Percentiles rank a stretch among this genome's conserved stretches.
Conservation (phyloP, 53 echinoderm and acorn worm species). For the Patiria pectinifera region DNA sequence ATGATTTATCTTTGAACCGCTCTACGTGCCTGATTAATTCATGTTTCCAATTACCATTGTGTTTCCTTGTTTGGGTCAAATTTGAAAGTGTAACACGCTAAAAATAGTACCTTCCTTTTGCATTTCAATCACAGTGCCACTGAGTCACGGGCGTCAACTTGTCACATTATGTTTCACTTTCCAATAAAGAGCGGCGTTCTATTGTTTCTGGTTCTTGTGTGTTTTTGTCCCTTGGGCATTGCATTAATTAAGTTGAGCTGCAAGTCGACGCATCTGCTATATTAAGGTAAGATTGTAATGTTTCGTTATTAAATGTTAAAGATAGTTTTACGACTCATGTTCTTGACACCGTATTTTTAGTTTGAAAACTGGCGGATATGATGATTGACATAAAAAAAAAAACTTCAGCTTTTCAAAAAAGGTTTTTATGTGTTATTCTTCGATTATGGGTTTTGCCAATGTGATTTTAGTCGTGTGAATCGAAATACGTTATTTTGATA, state of each 20-base stretch:
- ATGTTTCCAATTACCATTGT: background rate
- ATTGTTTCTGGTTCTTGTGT: background rate
- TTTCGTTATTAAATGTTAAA: too few species aligned
- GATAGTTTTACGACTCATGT: too few species aligned
- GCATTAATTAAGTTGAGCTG: background rate
- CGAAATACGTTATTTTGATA: too few species aligned
- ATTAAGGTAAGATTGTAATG: too few species aligned
- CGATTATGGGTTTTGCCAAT: too few species aligned
- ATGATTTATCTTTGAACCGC: background rate
- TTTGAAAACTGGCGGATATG: too few species aligned
- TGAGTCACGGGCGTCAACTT: background rate
- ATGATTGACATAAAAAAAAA: too few species aligned
- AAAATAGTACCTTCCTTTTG: background rate
- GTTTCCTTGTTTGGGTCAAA: background rate
- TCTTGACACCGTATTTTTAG: too few species aligned
- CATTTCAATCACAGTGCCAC: background rate
- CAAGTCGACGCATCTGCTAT: background rate
- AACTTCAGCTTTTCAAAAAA: too few species aligned
- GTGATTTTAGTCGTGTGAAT: too few species aligned
- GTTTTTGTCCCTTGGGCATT: background rate
- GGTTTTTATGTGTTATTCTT: too few species aligned
- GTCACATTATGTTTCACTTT: background rate
- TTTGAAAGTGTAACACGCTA: background rate
- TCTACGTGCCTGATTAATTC: background rate
- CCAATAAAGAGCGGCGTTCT: background rate